These are phyloP conservation scores for Cerceris ruficornis DNA, from an alignment of 2,888 invertebrate genomes.

Conservation along the genomic window DNA sequence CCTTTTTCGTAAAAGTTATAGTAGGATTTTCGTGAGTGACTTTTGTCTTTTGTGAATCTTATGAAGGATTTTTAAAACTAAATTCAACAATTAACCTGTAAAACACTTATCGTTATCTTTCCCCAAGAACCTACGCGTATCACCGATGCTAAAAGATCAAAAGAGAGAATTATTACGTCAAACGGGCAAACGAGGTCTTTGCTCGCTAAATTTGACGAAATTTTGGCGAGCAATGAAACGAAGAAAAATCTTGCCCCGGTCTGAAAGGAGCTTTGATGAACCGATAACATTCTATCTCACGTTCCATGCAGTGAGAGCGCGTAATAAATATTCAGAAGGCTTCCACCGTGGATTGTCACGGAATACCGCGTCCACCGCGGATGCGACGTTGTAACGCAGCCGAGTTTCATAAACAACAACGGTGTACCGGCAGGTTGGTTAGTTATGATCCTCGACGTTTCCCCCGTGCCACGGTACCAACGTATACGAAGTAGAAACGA, in stretches of 20 bases:
- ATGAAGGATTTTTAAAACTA: no score
- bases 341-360: constrained; percentile 62
- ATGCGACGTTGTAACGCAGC: constrained; percentile 51
- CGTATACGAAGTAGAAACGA: constrained; percentile 59
- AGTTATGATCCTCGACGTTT: constrained; percentile 66
- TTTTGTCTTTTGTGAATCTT: no score
- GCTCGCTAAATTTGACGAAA: background rate
- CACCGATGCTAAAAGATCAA: background rate
- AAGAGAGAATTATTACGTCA: constrained; percentile 4
- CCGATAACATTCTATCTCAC: constrained; percentile 60
- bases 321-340: constrained; percentile 64
- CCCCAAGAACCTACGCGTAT: background rate
- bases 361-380: constrained; percentile 49
- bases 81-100: no score
- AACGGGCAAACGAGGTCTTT: background rate
- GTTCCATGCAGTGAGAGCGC: constrained; percentile 41
- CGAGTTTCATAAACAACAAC: constrained; percentile 72
- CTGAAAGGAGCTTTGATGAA: constrained; percentile 44
- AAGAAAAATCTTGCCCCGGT: constrained; percentile 24
- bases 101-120: background rate
- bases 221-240: constrained; percentile 12
- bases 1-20: no score
- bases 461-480: constrained; percentile 34
- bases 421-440: constrained; percentile 72
- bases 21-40: no score